A percentile compares a stretch with the other conserved stretches of the same genome.
Conservation (phyloP, 1,140 invertebrate species). For the Myzus persicae region DNA sequence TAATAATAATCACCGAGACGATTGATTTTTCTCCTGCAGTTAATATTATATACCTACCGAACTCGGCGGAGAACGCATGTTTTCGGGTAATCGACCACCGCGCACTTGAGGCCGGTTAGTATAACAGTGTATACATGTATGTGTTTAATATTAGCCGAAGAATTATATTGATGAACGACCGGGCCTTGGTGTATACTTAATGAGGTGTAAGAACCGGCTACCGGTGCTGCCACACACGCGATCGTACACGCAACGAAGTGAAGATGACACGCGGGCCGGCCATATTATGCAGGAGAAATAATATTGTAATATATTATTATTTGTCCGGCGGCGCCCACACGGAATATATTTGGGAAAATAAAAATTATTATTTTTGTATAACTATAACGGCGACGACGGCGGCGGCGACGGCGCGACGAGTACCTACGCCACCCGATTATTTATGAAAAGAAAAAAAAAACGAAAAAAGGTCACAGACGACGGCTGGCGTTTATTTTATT, state of each 20-base stretch:
- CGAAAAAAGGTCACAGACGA: constrained; percentile 3
- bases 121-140: neutral
- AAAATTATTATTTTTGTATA: neutral
- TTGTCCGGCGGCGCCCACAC: constrained; percentile 26
- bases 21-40: neutral
- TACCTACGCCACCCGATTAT: neutral
- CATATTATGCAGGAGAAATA: neutral
- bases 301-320: neutral
- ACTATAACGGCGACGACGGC: neutral
- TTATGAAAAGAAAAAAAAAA: neutral
- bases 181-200: neutral
- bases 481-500: neutral
- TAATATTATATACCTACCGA: neutral
- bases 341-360: neutral
- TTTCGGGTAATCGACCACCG: neutral
- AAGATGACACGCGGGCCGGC: neutral
- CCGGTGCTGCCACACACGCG: neutral
- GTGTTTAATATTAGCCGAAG: neutral
- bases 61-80: neutral
- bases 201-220: constrained; percentile 42
- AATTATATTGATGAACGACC: constrained; percentile 37
- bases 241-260: neutral
- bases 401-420: no score
- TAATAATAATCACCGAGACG: neutral
- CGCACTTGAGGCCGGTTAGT: neutral